phyloP scores from a whole-genome alignment of 2,888 invertebrate species.

The Agelastica alni region DNA sequence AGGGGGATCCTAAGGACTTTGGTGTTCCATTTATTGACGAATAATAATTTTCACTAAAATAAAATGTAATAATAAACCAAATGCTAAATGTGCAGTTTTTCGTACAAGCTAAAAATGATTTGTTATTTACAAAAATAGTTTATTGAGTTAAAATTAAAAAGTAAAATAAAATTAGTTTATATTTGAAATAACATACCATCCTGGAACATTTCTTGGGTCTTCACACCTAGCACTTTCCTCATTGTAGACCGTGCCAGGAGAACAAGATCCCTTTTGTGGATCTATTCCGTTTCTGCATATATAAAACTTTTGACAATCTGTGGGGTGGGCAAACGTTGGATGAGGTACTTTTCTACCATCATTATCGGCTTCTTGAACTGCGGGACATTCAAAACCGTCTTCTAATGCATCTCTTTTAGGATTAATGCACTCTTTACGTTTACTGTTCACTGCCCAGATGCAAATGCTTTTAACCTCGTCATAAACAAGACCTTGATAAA shows the following conservation, averaged over 20 bases:
- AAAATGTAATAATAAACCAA: too few species aligned
- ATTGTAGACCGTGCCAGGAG: slow-evolving; percentile 76
- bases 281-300: slow-evolving; percentile 77
- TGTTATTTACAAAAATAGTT: slow-evolving; percentile 2
- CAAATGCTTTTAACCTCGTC: slow-evolving; percentile 75
- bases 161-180: background rate
- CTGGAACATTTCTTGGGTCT: slow-evolving; percentile 73
- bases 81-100: too few species aligned
- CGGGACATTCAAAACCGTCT: slow-evolving; percentile 79
- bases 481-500: slow-evolving; percentile 68
- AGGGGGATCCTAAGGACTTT: background rate
- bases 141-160: background rate
- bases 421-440: slow-evolving; percentile 60
- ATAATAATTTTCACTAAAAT: slow-evolving; percentile 51
- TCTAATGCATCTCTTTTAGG: slow-evolving; percentile 67
- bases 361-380: slow-evolving; percentile 57
- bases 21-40: slow-evolving; percentile 9
- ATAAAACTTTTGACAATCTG: slow-evolving; percentile 82
- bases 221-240: slow-evolving; percentile 78
- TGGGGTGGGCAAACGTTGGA: slow-evolving; percentile 77
- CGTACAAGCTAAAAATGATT: too few species aligned
- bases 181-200: slow-evolving; percentile 65
- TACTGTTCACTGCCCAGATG: slow-evolving; percentile 72
- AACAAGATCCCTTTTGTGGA: slow-evolving; percentile 77
- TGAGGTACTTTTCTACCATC: slow-evolving; percentile 73